phyloP scores from a whole-genome alignment of 2,888 invertebrate genomes.

The Andrena minutula region DNA sequence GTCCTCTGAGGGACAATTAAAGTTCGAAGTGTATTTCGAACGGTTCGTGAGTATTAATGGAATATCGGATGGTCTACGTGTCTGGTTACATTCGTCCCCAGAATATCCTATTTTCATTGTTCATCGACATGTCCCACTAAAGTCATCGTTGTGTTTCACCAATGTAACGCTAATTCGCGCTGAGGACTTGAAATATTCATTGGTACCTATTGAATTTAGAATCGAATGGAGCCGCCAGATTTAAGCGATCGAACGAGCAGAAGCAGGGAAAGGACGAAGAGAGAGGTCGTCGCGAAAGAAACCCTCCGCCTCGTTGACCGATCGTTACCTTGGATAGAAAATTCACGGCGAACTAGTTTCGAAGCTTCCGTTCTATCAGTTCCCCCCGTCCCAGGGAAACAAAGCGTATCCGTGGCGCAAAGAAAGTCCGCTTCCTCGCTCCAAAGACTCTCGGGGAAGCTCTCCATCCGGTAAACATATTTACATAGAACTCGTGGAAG shows the following conservation, averaged over 20 bases:
- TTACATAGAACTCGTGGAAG: slow-evolving; percentile 40
- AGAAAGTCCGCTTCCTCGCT: slow-evolving; percentile 44
- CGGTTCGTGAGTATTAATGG: slow-evolving; percentile 77
- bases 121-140: no score
- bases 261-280: not conserved
- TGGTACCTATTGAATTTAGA: not conserved
- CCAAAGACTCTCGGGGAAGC: slow-evolving; percentile 24
- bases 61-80: slow-evolving; percentile 79
- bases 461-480: slow-evolving; percentile 51
- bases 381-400: slow-evolving; percentile 65
- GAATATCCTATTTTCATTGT: not conserved
- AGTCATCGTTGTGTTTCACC: not conserved
- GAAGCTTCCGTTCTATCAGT: slow-evolving; percentile 72
- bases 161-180: not conserved
- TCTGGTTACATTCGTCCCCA: slow-evolving; percentile 47
- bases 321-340: slow-evolving; percentile 73
- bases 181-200: not conserved
- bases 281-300: slow-evolving; percentile 35
- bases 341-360: slow-evolving; percentile 72
- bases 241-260: not conserved
- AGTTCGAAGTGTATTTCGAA: slow-evolving; percentile 74
- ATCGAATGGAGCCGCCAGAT: not conserved
- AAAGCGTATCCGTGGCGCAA: slow-evolving; percentile 56
- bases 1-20: slow-evolving; percentile 75
- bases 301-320: slow-evolving; percentile 41